phyloP scores from a whole-genome alignment of 2,888 invertebrate genomes.

The Micropterix aruncella region DNA sequence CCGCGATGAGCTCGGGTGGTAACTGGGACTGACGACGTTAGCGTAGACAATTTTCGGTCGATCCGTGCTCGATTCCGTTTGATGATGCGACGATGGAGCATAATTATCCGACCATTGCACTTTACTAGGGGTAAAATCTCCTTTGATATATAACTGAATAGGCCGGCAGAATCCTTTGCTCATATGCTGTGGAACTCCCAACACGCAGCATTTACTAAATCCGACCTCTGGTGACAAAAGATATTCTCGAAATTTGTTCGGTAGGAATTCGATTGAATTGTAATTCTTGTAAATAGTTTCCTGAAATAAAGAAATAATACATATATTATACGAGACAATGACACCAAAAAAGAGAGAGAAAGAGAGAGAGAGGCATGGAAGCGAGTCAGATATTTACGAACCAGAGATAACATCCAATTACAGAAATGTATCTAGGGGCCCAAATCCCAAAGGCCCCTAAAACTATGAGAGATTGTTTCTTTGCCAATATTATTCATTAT shows the following conservation, averaged over 20 bases:
- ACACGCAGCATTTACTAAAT: conserved; percentile 76
- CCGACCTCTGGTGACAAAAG: conserved; percentile 82
- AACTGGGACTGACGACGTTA: conserved; percentile 18
- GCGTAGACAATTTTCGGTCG: conserved; percentile 15
- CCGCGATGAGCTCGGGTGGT: conserved; percentile 23
- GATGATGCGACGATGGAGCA: conserved; percentile 47
- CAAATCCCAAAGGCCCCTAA: no score
- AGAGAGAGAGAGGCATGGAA: no score
- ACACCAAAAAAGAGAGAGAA: conserved; percentile 3
- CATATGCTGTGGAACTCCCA: conserved; percentile 70
- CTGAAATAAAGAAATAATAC: conserved; percentile 35
- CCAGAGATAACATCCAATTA: no score
- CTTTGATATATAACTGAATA: conserved; percentile 53
- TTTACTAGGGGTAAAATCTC: conserved; percentile 48
- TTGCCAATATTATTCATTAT: no score
- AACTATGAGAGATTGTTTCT: no score
- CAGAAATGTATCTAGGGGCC: no score
- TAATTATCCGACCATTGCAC: conserved; percentile 49
- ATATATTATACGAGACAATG: conserved; percentile 7
- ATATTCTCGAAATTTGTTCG: conserved; percentile 87
- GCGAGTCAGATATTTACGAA: no score
- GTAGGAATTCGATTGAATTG: conserved; percentile 73
- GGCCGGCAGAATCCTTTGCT: conserved; percentile 83
- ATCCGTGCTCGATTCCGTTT: conserved; percentile 25
- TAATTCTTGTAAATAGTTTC: conserved; percentile 77